These are phyloP conservation scores for Adelosebastes latens DNA, from an alignment of 2,797 vertebrate species.

Conservation along the genomic window DNA sequence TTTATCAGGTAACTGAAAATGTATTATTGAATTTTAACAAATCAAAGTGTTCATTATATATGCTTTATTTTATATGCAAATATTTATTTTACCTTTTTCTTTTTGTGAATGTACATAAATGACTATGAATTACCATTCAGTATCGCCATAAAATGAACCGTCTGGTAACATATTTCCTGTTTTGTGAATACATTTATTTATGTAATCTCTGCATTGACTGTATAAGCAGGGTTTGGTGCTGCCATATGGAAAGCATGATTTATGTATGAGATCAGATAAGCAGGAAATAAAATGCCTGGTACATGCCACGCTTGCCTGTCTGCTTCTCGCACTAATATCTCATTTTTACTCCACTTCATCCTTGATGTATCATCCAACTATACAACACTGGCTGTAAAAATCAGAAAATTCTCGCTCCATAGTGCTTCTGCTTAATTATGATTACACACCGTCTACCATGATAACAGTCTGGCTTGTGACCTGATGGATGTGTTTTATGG, in stretches of 20 bases:
- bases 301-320: conserved; percentile 14
- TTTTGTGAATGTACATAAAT: conserved; percentile 64
- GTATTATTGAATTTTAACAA: conserved; percentile 32
- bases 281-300: conserved; percentile 62
- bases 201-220: conserved; percentile 22
- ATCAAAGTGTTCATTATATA: conserved; percentile 33
- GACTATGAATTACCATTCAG: conserved; percentile 35
- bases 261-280: conserved; percentile 51
- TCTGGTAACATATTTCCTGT: conserved; percentile 20
- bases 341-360: conserved; percentile 7
- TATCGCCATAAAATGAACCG: conserved; percentile 30
- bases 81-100: conserved; percentile 76
- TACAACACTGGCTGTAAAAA: conserved; percentile 14
- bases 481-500: conserved; percentile 16
- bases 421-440: conserved; percentile 1
- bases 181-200: conserved; percentile 52
- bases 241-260: conserved; percentile 53
- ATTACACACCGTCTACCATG: neutral
- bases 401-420: conserved; percentile 7
- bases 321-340: conserved; percentile 9
- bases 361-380: neutral
- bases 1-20: conserved; percentile 54
- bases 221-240: conserved; percentile 34
- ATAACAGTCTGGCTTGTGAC: neutral
- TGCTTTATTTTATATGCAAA: conserved; percentile 54